Conservation (phyloP, 2,113 vertebrate genomes). For the Oncorhynchus kisutch region DNA sequence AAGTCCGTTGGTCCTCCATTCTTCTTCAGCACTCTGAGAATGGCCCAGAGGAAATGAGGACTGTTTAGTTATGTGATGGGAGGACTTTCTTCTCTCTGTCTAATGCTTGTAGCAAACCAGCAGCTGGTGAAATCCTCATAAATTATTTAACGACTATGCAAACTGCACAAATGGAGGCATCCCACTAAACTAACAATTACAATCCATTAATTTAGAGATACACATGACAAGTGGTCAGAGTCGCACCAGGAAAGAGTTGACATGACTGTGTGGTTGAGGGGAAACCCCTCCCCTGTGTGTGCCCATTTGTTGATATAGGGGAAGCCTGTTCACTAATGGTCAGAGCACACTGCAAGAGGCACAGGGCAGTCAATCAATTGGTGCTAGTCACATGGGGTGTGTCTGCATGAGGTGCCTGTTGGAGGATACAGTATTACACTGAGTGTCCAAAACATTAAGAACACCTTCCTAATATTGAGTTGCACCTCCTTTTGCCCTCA, state of each 20-base stretch:
- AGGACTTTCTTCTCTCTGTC: slow-evolving; percentile 50
- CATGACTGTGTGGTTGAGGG: slow-evolving; percentile 16
- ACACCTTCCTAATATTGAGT: too few relatives aligned
- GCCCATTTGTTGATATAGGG: slow-evolving; percentile 25
- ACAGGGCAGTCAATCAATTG: too few relatives aligned
- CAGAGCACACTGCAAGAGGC: too few relatives aligned
- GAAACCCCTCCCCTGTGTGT: slow-evolving; percentile 28
- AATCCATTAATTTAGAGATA: slow-evolving; percentile 49
- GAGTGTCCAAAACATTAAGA: too few relatives aligned
- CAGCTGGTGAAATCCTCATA: slow-evolving; percentile 48
- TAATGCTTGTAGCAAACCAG: slow-evolving; percentile 31
- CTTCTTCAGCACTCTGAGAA: slow-evolving; percentile 9
- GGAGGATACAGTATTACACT: not conserved
- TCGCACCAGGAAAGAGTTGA: slow-evolving; percentile 30
- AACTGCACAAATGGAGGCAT: not conserved
- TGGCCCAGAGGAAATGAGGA: slow-evolving; percentile 49
- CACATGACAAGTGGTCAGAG: slow-evolving; percentile 10
- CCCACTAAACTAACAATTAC: not conserved
- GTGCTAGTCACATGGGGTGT: too few relatives aligned
- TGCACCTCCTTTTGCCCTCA: too few relatives aligned
- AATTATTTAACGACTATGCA: slow-evolving; percentile 58
- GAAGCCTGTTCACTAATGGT: not conserved
- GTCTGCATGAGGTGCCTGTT: not conserved
- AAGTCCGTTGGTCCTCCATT: slow-evolving; percentile 30
- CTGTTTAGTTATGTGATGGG: slow-evolving; percentile 60